phyloP scores from a whole-genome alignment of 2,113 vertebrate species.

The Solea solea region DNA sequence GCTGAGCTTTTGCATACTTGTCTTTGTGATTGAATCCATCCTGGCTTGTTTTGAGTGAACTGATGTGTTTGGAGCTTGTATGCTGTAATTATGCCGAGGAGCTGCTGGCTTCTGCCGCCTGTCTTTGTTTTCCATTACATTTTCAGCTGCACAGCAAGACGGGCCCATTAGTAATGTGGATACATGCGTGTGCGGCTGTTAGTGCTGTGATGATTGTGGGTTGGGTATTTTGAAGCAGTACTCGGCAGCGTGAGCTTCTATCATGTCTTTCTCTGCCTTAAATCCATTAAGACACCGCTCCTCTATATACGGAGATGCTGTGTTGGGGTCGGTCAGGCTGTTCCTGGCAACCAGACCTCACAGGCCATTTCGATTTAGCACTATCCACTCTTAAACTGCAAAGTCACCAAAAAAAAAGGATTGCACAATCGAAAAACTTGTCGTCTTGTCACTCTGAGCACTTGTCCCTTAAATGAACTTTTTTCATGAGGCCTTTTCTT shows the following conservation, averaged over 20 bases:
- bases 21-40: slow-evolving; percentile 34
- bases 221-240: slow-evolving; percentile 24
- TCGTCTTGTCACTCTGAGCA: slow-evolving; percentile 59
- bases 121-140: slow-evolving; percentile 55
- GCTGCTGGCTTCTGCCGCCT: slow-evolving; percentile 43
- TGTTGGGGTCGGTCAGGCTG: slow-evolving; percentile 39
- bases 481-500: slow-evolving; percentile 5
- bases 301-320: slow-evolving; percentile 33
- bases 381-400: slow-evolving; percentile 41
- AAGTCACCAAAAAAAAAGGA: slow-evolving; percentile 39
- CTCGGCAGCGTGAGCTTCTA: slow-evolving; percentile 24
- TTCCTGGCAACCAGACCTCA: slow-evolving; percentile 41
- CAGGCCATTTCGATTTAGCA: slow-evolving; percentile 59
- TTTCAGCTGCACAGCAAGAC: slow-evolving; percentile 28
- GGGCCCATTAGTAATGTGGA: slow-evolving; percentile 12
- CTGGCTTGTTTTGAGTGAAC: slow-evolving; percentile 31
- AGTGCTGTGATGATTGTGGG: slow-evolving; percentile 1
- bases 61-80: slow-evolving; percentile 54
- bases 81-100: slow-evolving; percentile 43
- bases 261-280: slow-evolving; percentile 48
- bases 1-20: slow-evolving; percentile 23
- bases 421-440: slow-evolving; percentile 51
- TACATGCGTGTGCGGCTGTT: slow-evolving; percentile 1
- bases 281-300: slow-evolving; percentile 41
- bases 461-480: slow-evolving; percentile 15